phyloP scores from a whole-genome alignment of 2,797 vertebrate species.

The Paratrypauchen microcephalus region DNA sequence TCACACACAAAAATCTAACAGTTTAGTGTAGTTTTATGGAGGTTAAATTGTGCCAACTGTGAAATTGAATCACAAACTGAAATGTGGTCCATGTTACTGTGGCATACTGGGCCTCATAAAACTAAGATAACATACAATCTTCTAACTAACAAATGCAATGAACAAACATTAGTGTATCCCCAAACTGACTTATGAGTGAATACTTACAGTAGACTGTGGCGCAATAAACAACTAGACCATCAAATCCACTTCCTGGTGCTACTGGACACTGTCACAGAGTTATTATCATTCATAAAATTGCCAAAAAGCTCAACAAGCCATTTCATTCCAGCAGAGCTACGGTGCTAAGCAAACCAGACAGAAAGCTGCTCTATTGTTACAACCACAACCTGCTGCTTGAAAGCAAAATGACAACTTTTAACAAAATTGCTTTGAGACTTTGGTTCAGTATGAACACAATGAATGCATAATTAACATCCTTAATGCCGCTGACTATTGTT shows the following conservation, averaged over 20 bases:
- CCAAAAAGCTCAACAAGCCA: slow-evolving; percentile 12
- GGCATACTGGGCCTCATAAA: slow-evolving; percentile 49
- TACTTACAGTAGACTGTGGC: background rate
- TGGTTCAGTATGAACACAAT: background rate
- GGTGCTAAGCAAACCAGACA: slow-evolving; percentile 31
- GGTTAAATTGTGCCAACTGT: slow-evolving; percentile 47
- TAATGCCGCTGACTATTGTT: background rate
- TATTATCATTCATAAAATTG: slow-evolving; percentile 3
- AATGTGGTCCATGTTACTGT: slow-evolving; percentile 28
- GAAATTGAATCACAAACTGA: slow-evolving; percentile 16
- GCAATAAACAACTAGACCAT: background rate
- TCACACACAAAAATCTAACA: slow-evolving; percentile 6
- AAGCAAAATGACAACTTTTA: background rate
- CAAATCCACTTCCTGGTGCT: slow-evolving; percentile 8
- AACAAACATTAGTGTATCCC: background rate
- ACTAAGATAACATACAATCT: background rate
- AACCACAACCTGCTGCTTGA: slow-evolving; percentile 6
- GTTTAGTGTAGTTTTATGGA: slow-evolving; percentile 13
- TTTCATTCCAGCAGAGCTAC: slow-evolving; percentile 22
- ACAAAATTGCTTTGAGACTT: background rate
- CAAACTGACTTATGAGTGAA: background rate
- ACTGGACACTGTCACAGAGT: background rate
- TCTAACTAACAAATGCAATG: background rate
- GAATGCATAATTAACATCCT: background rate
- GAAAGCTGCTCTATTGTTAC: slow-evolving; percentile 25